phyloP scores from a whole-genome alignment of 2,797 vertebrate species.

The Sylvilagus floridanus region DNA sequence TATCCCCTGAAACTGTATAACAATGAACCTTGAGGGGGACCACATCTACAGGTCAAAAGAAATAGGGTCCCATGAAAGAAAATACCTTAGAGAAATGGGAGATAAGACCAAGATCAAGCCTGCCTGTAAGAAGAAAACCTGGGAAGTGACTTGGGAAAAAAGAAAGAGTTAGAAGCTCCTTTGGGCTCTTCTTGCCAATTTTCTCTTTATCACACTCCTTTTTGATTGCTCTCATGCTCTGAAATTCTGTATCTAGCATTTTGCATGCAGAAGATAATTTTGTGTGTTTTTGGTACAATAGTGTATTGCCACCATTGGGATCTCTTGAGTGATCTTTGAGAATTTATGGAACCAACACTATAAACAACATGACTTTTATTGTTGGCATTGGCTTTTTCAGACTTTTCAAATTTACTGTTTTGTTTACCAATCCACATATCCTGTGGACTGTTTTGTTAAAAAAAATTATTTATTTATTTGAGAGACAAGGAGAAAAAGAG shows the following conservation, averaged over 20 bases:
- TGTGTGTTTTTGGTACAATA: background rate
- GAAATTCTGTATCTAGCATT: background rate
- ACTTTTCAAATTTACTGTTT: background rate
- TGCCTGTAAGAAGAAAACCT: background rate
- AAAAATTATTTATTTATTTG: too few species aligned
- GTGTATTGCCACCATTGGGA: background rate
- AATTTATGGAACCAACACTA: background rate
- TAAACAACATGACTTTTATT: background rate
- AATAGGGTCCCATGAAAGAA: background rate
- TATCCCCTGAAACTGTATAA: background rate
- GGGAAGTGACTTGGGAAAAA: background rate
- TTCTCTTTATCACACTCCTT: constrained; percentile 12
- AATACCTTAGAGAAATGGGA: background rate
- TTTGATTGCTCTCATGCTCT: background rate
- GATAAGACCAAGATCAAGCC: background rate
- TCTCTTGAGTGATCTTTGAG: background rate
- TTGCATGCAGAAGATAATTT: background rate
- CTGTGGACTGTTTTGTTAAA: background rate
- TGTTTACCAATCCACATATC: background rate
- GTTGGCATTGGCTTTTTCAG: background rate
- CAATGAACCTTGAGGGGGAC: background rate
- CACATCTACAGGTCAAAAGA: background rate
- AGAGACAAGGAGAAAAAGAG: too few species aligned
- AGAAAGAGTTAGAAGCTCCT: too few species aligned
- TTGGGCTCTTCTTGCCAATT: background rate